Percentiles rank a stretch among this genome's conserved stretches.
phyloP scores from a whole-genome alignment of 1,140 invertebrate species.

The Panagrolaimus sp. region DNA sequence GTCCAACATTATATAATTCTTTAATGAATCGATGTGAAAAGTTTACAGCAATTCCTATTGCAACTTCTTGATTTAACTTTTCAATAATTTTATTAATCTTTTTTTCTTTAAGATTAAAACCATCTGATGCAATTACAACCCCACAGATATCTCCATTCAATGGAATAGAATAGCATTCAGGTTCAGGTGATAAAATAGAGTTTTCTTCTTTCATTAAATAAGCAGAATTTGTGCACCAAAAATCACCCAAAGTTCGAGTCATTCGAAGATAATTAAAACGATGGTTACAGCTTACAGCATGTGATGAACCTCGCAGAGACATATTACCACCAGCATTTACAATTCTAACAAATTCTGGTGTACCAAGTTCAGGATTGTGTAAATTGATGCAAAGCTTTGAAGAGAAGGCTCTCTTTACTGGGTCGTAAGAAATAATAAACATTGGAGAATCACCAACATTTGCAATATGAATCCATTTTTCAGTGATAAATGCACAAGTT shows the following conservation, averaged over 20 bases:
- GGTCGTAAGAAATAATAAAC: neutral
- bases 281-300: neutral
- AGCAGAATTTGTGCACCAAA: neutral
- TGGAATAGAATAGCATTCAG: too few species aligned
- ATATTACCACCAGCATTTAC: neutral
- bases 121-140: too few species aligned
- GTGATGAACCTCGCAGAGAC: too few species aligned
- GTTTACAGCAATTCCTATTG: too few species aligned
- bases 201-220: neutral
- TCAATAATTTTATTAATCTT: too few species aligned
- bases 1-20: too few species aligned
- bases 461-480: neutral
- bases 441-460: constrained; percentile 9
- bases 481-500: neutral
- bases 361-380: neutral
- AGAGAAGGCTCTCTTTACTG: neutral
- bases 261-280: neutral
- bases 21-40: too few species aligned
- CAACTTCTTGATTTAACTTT: too few species aligned
- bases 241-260: neutral
- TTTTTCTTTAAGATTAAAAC: too few species aligned
- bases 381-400: neutral
- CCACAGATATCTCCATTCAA: too few species aligned
- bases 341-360: neutral
- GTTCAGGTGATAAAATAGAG: neutral